Conservation (phyloP, 1,140 invertebrate species). For the Panulirus ornatus region DNA sequence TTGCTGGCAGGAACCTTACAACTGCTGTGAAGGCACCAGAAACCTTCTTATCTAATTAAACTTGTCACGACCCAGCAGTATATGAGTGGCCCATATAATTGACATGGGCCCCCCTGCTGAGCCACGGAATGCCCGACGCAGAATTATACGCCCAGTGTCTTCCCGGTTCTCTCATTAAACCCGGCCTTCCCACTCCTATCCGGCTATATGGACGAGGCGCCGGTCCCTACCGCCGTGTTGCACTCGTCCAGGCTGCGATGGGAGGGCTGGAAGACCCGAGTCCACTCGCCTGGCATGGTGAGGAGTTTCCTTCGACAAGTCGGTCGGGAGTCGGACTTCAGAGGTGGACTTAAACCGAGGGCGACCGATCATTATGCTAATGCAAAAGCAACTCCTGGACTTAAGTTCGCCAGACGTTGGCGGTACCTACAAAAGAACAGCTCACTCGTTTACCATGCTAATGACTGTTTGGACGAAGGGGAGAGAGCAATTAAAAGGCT, state of each 20-base stretch:
- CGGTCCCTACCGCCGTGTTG: background rate
- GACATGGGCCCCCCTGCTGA: slow-evolving; percentile 31
- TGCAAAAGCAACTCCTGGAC: slow-evolving; percentile 45
- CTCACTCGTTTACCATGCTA: slow-evolving; percentile 52
- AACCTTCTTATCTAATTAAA: slow-evolving; percentile 47
- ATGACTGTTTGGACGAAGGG: slow-evolving; percentile 66
- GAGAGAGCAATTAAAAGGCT: slow-evolving; percentile 64
- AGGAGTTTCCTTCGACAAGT: background rate
- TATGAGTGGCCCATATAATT: slow-evolving; percentile 67
- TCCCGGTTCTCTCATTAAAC: slow-evolving; percentile 19
- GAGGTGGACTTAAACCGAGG: slow-evolving; percentile 11
- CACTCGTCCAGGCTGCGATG: background rate
- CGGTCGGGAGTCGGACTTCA: slow-evolving; percentile 5
- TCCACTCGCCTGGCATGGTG: background rate
- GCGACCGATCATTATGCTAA: slow-evolving; percentile 60
- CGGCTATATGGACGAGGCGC: too few relatives aligned
- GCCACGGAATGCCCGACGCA: slow-evolving; percentile 16
- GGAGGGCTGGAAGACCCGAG: background rate
- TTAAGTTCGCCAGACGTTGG: slow-evolving; percentile 6
- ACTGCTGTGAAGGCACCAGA: background rate
- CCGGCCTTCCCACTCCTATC: background rate
- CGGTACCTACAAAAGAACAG: slow-evolving; percentile 38
- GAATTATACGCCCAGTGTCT: slow-evolving; percentile 20
- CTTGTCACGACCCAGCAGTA: slow-evolving; percentile 38
- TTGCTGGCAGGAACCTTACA: too few relatives aligned